Evolutionary conservation across 2,797 vertebrate species (phyloP).

Genomic region (Oreochromis mossambicus): DNA sequence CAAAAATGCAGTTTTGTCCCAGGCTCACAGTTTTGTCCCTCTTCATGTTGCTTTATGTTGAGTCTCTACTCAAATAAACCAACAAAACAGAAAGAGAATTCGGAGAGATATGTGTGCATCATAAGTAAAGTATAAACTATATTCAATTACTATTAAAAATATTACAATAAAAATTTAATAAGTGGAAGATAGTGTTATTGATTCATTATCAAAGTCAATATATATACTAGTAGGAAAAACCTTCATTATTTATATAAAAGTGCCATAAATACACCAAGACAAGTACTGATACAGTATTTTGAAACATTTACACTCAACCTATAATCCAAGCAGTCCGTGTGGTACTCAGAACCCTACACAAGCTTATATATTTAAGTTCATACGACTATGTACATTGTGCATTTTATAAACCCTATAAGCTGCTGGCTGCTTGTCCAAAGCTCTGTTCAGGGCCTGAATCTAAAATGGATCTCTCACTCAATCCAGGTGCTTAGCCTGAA

Average conservation of each 20-base stretch:
- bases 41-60: background rate
- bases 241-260: background rate
- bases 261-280: background rate
- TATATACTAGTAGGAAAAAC: background rate
- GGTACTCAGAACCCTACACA: background rate
- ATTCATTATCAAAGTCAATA: background rate
- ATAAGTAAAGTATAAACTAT: background rate
- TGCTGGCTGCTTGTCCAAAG: slow-evolving; percentile 4
- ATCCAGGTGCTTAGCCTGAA: background rate
- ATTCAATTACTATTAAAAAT: background rate
- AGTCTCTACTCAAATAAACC: background rate
- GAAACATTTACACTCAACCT: background rate
- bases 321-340: background rate
- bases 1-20: background rate
- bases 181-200: background rate
- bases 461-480: slow-evolving; percentile 26
- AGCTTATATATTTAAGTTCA: background rate
- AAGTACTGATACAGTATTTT: background rate
- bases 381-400: background rate
- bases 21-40: background rate
- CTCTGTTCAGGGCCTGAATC: slow-evolving; percentile 21
- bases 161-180: background rate
- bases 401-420: slow-evolving; percentile 5
- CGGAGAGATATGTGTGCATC: background rate
- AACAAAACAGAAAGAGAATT: background rate